phyloP scores from a whole-genome alignment of 2,888 invertebrate genomes.

The Rosalia funebris region DNA sequence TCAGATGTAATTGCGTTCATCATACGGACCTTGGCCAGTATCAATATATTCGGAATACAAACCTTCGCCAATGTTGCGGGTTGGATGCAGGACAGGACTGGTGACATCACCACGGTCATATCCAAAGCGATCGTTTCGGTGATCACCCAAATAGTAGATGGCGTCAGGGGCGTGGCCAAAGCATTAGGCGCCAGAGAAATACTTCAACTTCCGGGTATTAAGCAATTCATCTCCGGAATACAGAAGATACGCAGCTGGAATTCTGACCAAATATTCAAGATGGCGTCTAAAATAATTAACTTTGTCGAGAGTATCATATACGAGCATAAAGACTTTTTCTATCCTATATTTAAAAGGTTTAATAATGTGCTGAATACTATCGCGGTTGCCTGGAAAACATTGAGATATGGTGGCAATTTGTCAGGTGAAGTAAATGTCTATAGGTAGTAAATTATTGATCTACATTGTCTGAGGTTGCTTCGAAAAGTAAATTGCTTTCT shows the following conservation, averaged over 20 bases:
- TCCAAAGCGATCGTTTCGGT: background rate
- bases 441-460: too few species aligned
- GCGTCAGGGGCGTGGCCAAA: background rate
- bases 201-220: slow-evolving; percentile 30
- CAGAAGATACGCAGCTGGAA: background rate
- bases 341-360: background rate
- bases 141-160: slow-evolving; percentile 1
- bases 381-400: background rate
- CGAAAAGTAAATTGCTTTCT: too few species aligned
- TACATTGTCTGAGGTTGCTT: too few species aligned
- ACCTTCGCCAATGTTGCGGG: background rate
- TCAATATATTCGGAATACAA: slow-evolving; percentile 23
- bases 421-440: background rate
- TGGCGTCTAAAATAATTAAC: too few species aligned
- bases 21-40: background rate
- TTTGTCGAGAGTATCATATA: background rate
- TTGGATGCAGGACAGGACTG: slow-evolving; percentile 14
- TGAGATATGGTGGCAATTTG: background rate
- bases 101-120: background rate
- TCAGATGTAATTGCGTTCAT: background rate
- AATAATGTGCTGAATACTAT: background rate
- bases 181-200: slow-evolving; percentile 17
- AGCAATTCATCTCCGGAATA: background rate
- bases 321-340: slow-evolving; percentile 1
- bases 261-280: background rate